Evolutionary conservation across 2,113 vertebrate genomes (phyloP).

Genomic region (Eptesicus fuscus): DNA sequence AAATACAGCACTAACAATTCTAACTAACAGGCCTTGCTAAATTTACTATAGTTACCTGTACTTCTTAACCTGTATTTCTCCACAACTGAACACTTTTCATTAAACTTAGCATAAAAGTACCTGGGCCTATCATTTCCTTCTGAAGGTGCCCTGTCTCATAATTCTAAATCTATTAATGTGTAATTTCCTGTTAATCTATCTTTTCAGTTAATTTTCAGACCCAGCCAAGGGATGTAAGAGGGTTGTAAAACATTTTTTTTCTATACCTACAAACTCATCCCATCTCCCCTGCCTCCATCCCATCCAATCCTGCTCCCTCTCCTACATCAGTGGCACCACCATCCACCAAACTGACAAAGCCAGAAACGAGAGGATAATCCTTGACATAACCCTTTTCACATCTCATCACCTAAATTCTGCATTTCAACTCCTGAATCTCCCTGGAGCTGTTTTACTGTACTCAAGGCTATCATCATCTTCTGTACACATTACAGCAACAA

Average conservation of each 20-base stretch:
- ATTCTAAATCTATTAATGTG: not conserved
- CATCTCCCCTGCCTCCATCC: rapidly evolving
- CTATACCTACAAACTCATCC: not conserved
- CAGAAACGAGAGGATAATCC: not conserved
- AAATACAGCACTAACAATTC: not conserved
- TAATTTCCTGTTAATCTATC: not conserved
- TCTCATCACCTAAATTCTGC: not conserved
- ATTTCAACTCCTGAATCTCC: not conserved
- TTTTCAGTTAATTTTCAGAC: not conserved
- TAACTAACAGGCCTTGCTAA: not conserved
- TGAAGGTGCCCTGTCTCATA: not conserved
- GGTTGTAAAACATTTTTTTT: not conserved
- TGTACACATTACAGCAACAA: not conserved
- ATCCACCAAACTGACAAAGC: not conserved
- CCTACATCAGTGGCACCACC: rapidly evolving
- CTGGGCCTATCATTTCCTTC: not conserved
- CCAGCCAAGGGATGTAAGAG: not conserved
- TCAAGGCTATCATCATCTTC: not conserved
- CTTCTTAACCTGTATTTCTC: not conserved
- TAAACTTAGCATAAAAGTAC: not conserved
- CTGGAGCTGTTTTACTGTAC: not conserved
- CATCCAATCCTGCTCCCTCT: not conserved
- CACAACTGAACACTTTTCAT: not conserved
- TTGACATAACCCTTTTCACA: not conserved
- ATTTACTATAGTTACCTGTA: not conserved